Conservation (phyloP, 2,888 invertebrate species). For the Mythimna impura region DNA sequence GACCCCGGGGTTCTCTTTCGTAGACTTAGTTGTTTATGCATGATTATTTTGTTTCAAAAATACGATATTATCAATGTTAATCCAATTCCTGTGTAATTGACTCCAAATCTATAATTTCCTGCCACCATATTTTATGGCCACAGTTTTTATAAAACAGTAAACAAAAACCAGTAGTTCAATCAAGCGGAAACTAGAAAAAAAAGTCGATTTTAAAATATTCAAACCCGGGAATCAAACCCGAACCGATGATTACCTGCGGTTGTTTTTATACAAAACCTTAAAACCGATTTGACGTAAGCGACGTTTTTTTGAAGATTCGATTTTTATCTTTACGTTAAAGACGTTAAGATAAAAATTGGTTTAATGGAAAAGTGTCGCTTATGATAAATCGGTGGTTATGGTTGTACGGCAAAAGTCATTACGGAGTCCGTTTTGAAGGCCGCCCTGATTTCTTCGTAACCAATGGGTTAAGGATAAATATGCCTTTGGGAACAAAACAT, state of each 20-base stretch:
- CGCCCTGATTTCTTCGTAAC: slow-evolving; percentile 59
- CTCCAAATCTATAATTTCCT: slow-evolving; percentile 38
- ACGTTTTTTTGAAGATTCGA: neutral
- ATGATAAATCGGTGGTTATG: neutral
- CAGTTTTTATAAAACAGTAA: slow-evolving; percentile 38
- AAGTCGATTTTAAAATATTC: slow-evolving; percentile 51
- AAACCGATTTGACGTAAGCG: neutral
- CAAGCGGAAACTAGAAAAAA: slow-evolving; percentile 60
- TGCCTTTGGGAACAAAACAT: slow-evolving; percentile 42
- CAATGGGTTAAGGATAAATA: slow-evolving; percentile 51
- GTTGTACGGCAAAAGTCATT: slow-evolving; percentile 56
- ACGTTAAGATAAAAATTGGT: neutral
- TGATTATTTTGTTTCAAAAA: neutral
- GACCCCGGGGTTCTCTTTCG: no score
- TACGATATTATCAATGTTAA: neutral
- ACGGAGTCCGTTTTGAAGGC: slow-evolving; percentile 56
- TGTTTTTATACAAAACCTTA: slow-evolving; percentile 46
- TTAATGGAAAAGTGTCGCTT: neutral
- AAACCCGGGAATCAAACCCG: slow-evolving; percentile 58
- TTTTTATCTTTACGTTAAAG: neutral
- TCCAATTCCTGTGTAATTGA: slow-evolving; percentile 6
- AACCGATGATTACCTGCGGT: slow-evolving; percentile 65
- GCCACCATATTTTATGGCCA: slow-evolving; percentile 15
- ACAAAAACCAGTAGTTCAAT: slow-evolving; percentile 68
- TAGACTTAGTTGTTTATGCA: neutral